Evolutionary conservation across 2,888 invertebrate species (phyloP).

Genomic region (Melanotus villosus): DNA sequence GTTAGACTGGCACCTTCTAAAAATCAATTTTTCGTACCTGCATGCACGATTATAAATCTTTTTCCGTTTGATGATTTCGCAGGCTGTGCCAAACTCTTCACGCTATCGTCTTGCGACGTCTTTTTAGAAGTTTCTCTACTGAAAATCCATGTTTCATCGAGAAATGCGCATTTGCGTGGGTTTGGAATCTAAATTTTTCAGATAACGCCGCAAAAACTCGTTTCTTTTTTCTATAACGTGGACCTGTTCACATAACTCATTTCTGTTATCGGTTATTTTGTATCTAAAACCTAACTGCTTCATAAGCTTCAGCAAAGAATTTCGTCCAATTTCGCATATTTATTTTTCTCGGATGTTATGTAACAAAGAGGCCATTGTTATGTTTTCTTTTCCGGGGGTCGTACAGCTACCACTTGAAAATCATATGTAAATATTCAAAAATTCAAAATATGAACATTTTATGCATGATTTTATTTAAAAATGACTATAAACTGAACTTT

Average conservation of each 20-base stretch:
- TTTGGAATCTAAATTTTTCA: not conserved
- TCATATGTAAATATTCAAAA: too few relatives aligned
- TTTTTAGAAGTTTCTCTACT: not conserved
- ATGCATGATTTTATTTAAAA: too few relatives aligned
- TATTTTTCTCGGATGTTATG: not conserved
- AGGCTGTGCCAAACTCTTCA: not conserved
- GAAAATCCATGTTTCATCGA: conserved; percentile 16
- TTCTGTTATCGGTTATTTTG: not conserved
- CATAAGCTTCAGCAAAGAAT: not conserved
- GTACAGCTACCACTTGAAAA: too few relatives aligned
- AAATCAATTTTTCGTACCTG: conserved; percentile 1
- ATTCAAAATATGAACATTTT: too few relatives aligned
- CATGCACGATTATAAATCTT: conserved; percentile 2
- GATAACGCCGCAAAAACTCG: conserved; percentile 7
- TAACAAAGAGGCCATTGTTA: too few relatives aligned
- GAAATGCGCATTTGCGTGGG: not conserved
- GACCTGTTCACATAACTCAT: conserved; percentile 3
- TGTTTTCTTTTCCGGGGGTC: too few relatives aligned
- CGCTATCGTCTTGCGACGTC: conserved; percentile 6
- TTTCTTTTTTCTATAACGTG: not conserved
- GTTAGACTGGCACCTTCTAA: conserved; percentile 1
- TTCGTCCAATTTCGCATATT: too few relatives aligned
- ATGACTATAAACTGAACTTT: too few relatives aligned
- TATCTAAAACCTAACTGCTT: conserved; percentile 1
- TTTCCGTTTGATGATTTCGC: not conserved